Conservation (phyloP, 2,113 vertebrate species). For the Hippopotamus amphibius region DNA sequence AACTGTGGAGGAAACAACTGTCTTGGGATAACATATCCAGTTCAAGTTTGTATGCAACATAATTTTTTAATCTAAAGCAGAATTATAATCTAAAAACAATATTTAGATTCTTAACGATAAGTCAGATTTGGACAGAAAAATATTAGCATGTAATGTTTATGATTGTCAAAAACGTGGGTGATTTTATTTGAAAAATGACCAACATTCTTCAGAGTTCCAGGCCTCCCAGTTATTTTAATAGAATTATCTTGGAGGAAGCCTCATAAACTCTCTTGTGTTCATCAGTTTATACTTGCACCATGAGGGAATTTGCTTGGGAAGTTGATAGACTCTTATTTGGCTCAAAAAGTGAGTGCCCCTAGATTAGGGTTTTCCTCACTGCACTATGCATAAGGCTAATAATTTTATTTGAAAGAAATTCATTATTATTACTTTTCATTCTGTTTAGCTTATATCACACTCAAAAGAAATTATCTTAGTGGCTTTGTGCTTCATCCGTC, state of each 20-base stretch:
- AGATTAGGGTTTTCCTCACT: neutral
- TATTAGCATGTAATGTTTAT: neutral
- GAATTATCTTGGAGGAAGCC: neutral
- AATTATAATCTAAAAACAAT: slow-evolving; percentile 24
- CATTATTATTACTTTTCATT: neutral
- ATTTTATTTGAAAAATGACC: neutral
- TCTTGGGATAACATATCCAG: neutral
- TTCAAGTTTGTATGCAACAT: neutral
- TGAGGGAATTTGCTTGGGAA: neutral
- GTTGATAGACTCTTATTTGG: neutral
- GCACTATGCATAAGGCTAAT: neutral
- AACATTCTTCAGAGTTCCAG: neutral
- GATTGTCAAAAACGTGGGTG: neutral
- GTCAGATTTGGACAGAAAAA: slow-evolving; percentile 16
- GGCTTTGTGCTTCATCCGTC: neutral
- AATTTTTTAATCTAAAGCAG: slow-evolving; percentile 1
- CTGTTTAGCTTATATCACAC: neutral
- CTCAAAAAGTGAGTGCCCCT: neutral
- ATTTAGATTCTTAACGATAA: neutral
- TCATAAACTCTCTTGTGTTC: neutral
- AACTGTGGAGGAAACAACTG: neutral
- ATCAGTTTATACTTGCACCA: neutral
- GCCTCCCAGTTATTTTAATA: neutral
- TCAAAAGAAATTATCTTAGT: neutral
- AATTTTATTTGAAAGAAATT: neutral